Conservation (phyloP, 2,113 vertebrate species). For the Gobio gobio region DNA sequence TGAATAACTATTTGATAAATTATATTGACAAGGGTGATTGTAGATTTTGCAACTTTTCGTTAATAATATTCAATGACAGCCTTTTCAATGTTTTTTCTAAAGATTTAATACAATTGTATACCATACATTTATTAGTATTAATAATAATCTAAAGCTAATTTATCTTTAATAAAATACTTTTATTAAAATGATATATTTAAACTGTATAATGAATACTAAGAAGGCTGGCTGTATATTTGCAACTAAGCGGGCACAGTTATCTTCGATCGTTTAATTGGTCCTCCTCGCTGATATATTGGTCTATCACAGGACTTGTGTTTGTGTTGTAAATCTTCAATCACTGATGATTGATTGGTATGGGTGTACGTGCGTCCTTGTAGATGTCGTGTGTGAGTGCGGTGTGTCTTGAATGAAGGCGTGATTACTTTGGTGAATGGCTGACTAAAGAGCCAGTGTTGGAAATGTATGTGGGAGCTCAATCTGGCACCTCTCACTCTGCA, state of each 20-base stretch:
- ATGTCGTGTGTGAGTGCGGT: neutral
- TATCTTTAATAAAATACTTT: neutral
- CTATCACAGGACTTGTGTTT: neutral
- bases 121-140: no score
- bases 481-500: slow-evolving; percentile 39
- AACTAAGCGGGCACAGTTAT: neutral
- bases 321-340: neutral
- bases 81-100: no score
- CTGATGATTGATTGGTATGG: neutral
- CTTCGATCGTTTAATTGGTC: neutral
- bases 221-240: neutral
- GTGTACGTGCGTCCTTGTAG: neutral
- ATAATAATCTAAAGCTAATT: neutral
- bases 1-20: neutral
- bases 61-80: neutral
- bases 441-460: slow-evolving; percentile 12
- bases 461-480: slow-evolving; percentile 31
- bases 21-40: neutral
- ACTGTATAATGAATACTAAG: neutral
- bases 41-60: neutral
- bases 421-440: slow-evolving; percentile 11
- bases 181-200: neutral
- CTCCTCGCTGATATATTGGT: neutral
- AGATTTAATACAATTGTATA: no score
- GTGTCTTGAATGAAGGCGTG: neutral